Evolutionary conservation across 2,888 invertebrate genomes (phyloP).

Genomic region (Apamea epomidion): DNA sequence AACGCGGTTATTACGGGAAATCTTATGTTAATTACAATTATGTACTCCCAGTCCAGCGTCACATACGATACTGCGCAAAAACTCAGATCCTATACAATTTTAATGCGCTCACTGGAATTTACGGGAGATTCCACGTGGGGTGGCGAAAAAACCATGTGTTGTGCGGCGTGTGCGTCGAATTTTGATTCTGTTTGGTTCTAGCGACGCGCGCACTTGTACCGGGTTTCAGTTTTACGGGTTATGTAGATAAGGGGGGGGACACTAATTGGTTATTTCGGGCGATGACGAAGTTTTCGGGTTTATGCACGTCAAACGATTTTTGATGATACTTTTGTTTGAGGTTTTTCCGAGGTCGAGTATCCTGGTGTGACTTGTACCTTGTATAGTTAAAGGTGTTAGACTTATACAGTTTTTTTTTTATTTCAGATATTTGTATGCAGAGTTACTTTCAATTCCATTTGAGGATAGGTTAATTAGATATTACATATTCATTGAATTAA

Average conservation of each 20-base stretch:
- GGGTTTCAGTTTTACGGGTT: conserved; percentile 24
- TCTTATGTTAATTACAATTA: conserved; percentile 88
- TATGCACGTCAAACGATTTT: neutral
- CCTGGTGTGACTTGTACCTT: neutral
- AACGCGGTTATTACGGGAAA: conserved; percentile 86
- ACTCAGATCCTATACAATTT: conserved; percentile 86
- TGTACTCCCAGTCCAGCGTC: conserved; percentile 73
- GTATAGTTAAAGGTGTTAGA: neutral
- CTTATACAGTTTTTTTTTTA: conserved; percentile 3
- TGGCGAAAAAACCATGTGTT: conserved; percentile 80
- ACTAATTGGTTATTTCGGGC: conserved; percentile 36
- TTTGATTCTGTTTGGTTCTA: conserved; percentile 73
- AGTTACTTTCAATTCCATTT: conserved; percentile 9
- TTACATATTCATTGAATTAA: conserved; percentile 43
- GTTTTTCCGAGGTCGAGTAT: neutral
- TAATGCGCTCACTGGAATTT: conserved; percentile 87
- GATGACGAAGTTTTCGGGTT: neutral
- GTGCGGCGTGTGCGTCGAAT: conserved; percentile 78
- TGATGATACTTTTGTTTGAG: neutral
- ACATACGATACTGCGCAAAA: conserved; percentile 82
- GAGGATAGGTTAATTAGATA: conserved; percentile 31
- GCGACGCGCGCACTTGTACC: conserved; percentile 39
- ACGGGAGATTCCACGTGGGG: conserved; percentile 83
- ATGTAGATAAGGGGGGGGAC: neutral
- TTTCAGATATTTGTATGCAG: conserved; percentile 29